Evolutionary conservation across 2,113 vertebrate species (phyloP), one percentile per base, ranked within the genome.

Genomic region (Alethe castanea): DNA sequence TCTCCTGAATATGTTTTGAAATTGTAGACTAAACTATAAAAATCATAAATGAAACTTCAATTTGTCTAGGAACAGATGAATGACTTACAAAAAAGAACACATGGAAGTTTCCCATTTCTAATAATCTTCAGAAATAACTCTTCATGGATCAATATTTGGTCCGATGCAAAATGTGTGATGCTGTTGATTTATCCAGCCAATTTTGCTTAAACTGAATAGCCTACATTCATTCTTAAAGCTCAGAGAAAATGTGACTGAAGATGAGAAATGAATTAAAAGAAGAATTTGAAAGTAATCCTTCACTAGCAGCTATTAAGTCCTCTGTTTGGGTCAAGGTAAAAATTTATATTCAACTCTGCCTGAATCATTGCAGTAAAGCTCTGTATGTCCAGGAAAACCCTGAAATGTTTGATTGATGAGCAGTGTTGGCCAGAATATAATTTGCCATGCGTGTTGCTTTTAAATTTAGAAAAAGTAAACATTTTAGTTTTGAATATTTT

Each of bases 101-200:
- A 24, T 73, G 24, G 64, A 82, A 79, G 62, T 70, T 95, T 97
- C 38, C 70, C 18, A 31, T 96, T 96, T 90, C 66, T 96, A 93
- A 82, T 79, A 94, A 76, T 47, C 44, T 81, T 95, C 82, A 97
- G 40, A 57, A 92, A 67, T 77, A 78, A 29, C n/a, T 89, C 47
- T 64, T 66, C 25, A 10, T 54, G 50, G 54, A 97, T 97, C 92
- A 90, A 31, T 96, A 94, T 92, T 84, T 83, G 33, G 14, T 84
- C 48, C 80, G n/a, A 79, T 86, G 61, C 70, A 92, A 91, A 95
- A 85, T 87, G 60, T 83, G 65, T 88, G 79, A 92, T 91, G 40
- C n/a, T 60, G 26, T 94, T 71, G 28, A 90, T 96, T 94, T 92
- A 85, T 92, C n/a, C 66, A 92, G 26, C 28, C 18, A 45, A 8